Evolutionary conservation across 1,140 invertebrate species (phyloP).

Genomic region (Drosophila subobscura): DNA sequence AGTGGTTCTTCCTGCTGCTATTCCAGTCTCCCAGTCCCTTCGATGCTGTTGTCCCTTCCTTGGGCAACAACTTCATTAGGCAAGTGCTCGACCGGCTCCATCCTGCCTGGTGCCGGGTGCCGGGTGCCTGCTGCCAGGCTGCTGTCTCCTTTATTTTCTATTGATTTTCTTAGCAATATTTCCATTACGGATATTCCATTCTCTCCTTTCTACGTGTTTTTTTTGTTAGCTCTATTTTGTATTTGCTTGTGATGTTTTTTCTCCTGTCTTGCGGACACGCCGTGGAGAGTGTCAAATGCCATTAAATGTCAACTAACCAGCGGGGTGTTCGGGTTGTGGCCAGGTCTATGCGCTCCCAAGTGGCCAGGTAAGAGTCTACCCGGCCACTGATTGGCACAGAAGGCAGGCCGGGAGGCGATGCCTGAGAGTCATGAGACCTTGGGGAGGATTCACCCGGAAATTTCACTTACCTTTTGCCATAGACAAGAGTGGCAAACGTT

Average conservation of each 20-base stretch:
- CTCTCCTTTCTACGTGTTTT: slow-evolving; percentile 11
- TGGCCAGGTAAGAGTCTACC: slow-evolving; percentile 56
- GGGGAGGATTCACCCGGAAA: slow-evolving; percentile 44
- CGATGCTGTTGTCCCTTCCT: slow-evolving; percentile 7
- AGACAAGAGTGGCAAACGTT: slow-evolving; percentile 64
- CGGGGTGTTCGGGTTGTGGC: slow-evolving; percentile 20
- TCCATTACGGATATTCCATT: slow-evolving; percentile 40
- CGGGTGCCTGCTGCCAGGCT: background rate
- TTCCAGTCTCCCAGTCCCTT: slow-evolving; percentile 1
- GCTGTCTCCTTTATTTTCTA: slow-evolving; percentile 37
- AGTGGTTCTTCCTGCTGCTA: background rate
- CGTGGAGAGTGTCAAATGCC: slow-evolving; percentile 69
- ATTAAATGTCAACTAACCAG: slow-evolving; percentile 76
- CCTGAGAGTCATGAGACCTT: background rate
- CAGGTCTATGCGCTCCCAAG: slow-evolving; percentile 40
- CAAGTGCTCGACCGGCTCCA: slow-evolving; percentile 43
- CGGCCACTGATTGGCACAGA: slow-evolving; percentile 72
- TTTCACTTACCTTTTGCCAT: slow-evolving; percentile 60
- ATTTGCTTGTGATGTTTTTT: slow-evolving; percentile 61
- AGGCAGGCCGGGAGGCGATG: background rate
- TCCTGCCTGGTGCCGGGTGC: slow-evolving; percentile 21
- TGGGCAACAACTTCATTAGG: slow-evolving; percentile 62
- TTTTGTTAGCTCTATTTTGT: slow-evolving; percentile 28
- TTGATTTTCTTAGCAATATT: slow-evolving; percentile 65
- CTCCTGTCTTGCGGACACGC: slow-evolving; percentile 52